phyloP scores from a whole-genome alignment of 64 coral and sea anemone genomes.

The Porites lutea region DNA sequence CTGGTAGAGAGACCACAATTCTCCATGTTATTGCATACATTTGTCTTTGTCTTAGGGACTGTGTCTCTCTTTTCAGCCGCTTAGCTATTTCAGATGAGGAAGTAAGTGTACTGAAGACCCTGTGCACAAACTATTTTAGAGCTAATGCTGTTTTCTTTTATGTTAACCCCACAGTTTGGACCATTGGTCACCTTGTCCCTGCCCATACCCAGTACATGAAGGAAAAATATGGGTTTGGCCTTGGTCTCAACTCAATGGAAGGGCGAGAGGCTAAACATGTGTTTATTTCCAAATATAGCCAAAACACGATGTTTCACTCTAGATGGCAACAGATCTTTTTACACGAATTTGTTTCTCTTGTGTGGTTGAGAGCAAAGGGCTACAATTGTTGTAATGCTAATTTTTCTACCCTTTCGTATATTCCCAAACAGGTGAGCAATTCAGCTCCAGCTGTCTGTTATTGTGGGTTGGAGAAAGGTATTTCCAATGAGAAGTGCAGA shows the following conservation, averaged over 20 bases:
- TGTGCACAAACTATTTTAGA: slow-evolving; percentile 19
- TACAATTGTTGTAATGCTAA: slow-evolving; percentile 8
- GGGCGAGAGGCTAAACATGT: slow-evolving; percentile 61
- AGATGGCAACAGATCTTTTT: slow-evolving; percentile 47
- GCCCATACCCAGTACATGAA: slow-evolving; percentile 61
- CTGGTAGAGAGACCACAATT: not conserved
- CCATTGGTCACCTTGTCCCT: slow-evolving; percentile 59
- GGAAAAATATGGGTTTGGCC: slow-evolving; percentile 36
- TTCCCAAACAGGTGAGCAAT: slow-evolving; percentile 6
- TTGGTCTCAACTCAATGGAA: slow-evolving; percentile 72
- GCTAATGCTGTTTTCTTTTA: slow-evolving; percentile 26
- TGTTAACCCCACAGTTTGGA: slow-evolving; percentile 72
- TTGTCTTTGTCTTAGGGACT: slow-evolving; percentile 58
- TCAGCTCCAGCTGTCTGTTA: not conserved
- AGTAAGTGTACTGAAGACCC: slow-evolving; percentile 25
- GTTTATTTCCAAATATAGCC: slow-evolving; percentile 43
- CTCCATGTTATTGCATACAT: slow-evolving; percentile 40
- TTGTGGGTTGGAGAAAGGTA: slow-evolving; percentile 16
- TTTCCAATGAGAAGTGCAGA: slow-evolving; percentile 4
- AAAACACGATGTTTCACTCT: slow-evolving; percentile 2
- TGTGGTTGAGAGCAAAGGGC: slow-evolving; percentile 54
- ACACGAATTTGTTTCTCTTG: slow-evolving; percentile 65
- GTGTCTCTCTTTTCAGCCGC: slow-evolving; percentile 62
- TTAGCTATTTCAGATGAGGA: slow-evolving; percentile 40
- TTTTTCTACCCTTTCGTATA: not conserved